Base-by-base conservation (phyloP, 2,888 invertebrate genomes). In the Eudemis profundana region DNA sequence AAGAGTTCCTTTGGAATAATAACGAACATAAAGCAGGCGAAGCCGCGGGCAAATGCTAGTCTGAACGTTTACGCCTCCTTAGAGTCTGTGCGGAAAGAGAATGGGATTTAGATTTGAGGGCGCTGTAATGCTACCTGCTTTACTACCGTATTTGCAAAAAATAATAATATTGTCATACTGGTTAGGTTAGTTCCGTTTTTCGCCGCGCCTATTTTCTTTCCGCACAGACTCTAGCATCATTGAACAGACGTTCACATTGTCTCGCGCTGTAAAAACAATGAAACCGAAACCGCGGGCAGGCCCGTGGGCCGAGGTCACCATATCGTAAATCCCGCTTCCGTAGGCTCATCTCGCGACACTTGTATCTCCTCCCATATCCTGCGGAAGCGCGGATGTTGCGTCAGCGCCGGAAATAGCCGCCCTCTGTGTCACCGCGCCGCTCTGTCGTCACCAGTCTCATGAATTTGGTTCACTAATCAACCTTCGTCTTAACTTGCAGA, bases 361-460 rank as follows among this genome's bases (percentile, higher is more conserved):
- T 82, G 84, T 87, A 83, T 87, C 86, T 86, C 81, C 81, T 86
- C 81, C 81, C 78, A 77, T 87, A 87, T 89, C 90, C 89, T 86
- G 87, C 83, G 85, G 80, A 79, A 87, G 79, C 70, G 80, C 83
- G 90, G 89, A 89, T 84, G 86, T 91, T 88, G 84, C 90, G 90
- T 91, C 90, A 91, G 70, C 83, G 79, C 78, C 90, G 90, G 91
- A 91, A 89, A 90, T 88, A 86, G 81, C 83, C 87, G 87, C 87
- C 87, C 88, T 89, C 87, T 90, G 87, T 89, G 89, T 89, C 90
- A 89, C 76, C 81, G 5, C 81, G 5, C 70, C 70, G 66, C 69
- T 17, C 66, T 47, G 54, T 42, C 67, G 60, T 49, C 68, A 46
- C 17, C 29, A 38, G 8, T n/a, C 33, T 64, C 57, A 51, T 21